phyloP scores from a whole-genome alignment of 92 coral and sea anemone species.

The Zoanthus sociatus region DNA sequence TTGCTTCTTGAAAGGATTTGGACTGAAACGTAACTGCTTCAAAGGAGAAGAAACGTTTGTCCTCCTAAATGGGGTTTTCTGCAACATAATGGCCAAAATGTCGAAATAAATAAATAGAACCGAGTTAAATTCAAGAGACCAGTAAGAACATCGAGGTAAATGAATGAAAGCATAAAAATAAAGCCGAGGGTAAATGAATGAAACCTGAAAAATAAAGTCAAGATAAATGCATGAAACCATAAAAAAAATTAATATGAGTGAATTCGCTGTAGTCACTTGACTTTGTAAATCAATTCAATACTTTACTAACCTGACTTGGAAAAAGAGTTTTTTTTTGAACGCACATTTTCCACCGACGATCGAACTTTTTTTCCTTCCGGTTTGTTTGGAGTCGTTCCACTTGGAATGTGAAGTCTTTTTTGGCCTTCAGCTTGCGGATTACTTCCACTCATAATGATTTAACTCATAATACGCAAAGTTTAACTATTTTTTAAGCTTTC shows the following conservation, averaged over 20 bases:
- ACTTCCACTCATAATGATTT: neutral
- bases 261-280: neutral
- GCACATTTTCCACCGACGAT: neutral
- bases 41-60: conserved; percentile 14
- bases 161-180: neutral
- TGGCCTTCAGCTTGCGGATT: neutral
- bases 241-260: neutral
- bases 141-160: neutral
- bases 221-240: neutral
- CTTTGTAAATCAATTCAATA: neutral
- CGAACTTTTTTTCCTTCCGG: conserved; percentile 42
- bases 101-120: neutral
- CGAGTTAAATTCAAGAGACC: conserved; percentile 1
- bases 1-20: conserved; percentile 5
- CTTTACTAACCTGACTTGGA: conserved; percentile 4
- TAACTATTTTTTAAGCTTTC: neutral
- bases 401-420: conserved; percentile 47
- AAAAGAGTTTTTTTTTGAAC: neutral
- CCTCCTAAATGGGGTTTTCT: neutral
- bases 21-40: neutral
- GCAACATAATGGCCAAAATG: neutral
- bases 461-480: neutral
- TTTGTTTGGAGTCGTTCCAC: conserved; percentile 59
- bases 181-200: neutral
- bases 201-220: neutral